Conservation (phyloP, 1,140 invertebrate species). For the Trachymyrmex cornetzi region DNA sequence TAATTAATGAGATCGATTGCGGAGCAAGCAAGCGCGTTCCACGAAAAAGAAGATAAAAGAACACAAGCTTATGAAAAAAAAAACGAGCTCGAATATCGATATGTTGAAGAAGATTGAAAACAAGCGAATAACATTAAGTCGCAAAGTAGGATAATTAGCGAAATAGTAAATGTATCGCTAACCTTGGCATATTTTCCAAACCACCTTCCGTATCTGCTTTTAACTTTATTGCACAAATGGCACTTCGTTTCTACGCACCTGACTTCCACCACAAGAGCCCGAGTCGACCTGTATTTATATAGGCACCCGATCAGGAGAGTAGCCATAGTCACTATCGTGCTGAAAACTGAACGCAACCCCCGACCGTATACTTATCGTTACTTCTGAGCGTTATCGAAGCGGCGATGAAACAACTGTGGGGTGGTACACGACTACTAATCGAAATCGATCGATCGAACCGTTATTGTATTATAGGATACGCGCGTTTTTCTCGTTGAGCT, state of each 20-base stretch:
- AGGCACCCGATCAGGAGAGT: conserved; percentile 68
- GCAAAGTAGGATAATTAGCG: not conserved
- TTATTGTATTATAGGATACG: not conserved
- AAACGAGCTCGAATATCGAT: not conserved
- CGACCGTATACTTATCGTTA: conserved; percentile 63
- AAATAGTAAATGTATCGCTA: not conserved
- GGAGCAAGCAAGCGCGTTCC: not conserved
- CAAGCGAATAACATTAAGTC: not conserved
- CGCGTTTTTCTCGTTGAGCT: not conserved
- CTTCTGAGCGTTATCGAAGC: conserved; percentile 58
- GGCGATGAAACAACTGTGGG: conserved; percentile 42
- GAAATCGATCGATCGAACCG: conserved; percentile 47
- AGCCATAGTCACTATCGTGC: conserved; percentile 81
- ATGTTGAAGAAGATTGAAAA: not conserved
- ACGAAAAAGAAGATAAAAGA: not conserved
- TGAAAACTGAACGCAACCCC: conserved; percentile 66
- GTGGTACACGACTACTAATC: not conserved
- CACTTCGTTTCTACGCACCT: not conserved
- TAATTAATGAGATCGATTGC: conserved; percentile 13
- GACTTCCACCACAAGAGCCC: conserved; percentile 32
- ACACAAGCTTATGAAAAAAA: not conserved
- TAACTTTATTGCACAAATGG: conserved; percentile 51
- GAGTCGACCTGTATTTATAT: conserved; percentile 77
- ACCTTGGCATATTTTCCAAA: conserved; percentile 55
- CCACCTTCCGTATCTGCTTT: conserved; percentile 19